phyloP scores from a whole-genome alignment of 2,797 vertebrate species.

The Diceros bicornis region DNA sequence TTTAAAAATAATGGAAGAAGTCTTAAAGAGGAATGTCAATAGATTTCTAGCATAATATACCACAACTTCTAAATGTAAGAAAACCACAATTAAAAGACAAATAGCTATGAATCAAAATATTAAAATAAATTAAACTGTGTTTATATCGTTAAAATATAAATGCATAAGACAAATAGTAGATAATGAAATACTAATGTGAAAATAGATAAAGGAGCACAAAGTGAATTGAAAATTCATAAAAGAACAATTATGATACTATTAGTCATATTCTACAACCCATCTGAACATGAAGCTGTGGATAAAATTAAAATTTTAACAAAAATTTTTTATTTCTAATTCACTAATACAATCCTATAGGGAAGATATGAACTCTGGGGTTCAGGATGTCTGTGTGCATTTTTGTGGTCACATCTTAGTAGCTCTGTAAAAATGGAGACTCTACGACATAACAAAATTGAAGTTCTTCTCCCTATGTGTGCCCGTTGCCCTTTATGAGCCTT shows the following conservation, averaged over 20 bases:
- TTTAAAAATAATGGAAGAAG: background rate
- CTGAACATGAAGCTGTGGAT: background rate
- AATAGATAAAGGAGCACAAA: background rate
- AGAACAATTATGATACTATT: background rate
- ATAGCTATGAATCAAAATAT: background rate
- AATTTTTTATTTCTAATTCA: background rate
- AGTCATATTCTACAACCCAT: background rate
- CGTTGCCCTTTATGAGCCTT: background rate
- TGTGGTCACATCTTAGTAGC: background rate
- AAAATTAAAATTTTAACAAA: background rate
- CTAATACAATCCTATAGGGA: background rate
- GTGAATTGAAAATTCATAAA: background rate
- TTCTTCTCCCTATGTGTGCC: background rate
- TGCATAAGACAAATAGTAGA: background rate
- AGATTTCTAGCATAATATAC: background rate
- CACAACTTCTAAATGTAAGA: background rate
- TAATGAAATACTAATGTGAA: background rate
- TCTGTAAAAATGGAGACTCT: conserved; percentile 58
- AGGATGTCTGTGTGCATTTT: background rate
- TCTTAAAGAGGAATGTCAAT: background rate
- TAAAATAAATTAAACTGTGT: background rate
- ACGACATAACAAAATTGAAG: background rate
- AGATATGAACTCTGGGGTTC: background rate
- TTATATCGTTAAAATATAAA: conserved; percentile 50
- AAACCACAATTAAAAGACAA: background rate